A percentile compares a stretch with the other conserved stretches of the same genome.
These are phyloP conservation scores for Lydus trimaculatus DNA, from an alignment of 2,888 invertebrate species.

Conservation along the genomic window DNA sequence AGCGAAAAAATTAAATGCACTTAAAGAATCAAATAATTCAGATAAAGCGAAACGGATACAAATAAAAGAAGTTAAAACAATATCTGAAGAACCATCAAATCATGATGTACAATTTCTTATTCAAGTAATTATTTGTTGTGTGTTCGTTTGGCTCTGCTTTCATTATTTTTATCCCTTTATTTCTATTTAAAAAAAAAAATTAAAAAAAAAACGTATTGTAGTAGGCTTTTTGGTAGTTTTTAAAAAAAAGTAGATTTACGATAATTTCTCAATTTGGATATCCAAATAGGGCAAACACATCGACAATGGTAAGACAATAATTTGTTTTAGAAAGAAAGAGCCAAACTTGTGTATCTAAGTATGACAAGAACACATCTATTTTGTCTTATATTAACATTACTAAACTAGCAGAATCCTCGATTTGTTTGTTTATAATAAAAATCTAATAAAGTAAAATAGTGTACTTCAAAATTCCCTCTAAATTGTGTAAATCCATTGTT, in stretches of 20 bases:
- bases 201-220: slow-evolving; percentile 5
- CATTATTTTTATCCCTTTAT: slow-evolving; percentile 13
- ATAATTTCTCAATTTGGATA: not conserved
- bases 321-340: not conserved
- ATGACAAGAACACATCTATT: not conserved
- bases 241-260: not conserved
- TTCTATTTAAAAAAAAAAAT: not conserved
- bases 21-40: slow-evolving; percentile 52
- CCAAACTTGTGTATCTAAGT: slow-evolving; percentile 2
- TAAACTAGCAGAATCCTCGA: not conserved
- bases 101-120: slow-evolving; percentile 70
- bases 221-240: slow-evolving; percentile 22
- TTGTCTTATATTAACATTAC: not conserved
- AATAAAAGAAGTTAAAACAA: slow-evolving; percentile 57
- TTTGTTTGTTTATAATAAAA: not conserved
- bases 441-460: not conserved
- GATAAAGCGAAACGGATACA: slow-evolving; percentile 50
- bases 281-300: not conserved
- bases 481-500: too few species aligned
- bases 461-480: not conserved
- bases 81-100: slow-evolving; percentile 59
- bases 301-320: not conserved
- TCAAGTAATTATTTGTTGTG: slow-evolving; percentile 62
- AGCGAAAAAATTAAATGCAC: slow-evolving; percentile 70
- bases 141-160: slow-evolving; percentile 37